phyloP scores from a whole-genome alignment of 2,888 invertebrate species.

The Cephus pygmeus region DNA sequence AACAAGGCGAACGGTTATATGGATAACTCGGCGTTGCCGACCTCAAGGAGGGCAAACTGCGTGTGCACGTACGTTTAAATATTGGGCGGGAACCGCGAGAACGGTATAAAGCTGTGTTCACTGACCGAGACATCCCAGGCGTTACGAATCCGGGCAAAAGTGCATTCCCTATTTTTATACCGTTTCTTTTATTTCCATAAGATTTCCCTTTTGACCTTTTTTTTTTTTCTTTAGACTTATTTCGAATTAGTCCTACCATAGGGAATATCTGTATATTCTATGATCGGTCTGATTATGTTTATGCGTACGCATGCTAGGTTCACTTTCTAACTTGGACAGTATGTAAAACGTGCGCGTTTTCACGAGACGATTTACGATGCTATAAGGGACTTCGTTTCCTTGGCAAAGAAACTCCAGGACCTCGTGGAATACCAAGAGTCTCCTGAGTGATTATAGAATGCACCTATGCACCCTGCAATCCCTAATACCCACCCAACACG shows the following conservation, averaged over 20 bases:
- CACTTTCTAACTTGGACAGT: neutral
- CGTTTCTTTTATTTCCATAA: neutral
- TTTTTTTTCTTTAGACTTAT: no score
- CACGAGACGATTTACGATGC: neutral
- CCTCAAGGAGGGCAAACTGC: neutral
- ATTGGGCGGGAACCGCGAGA: neutral
- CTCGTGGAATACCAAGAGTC: neutral
- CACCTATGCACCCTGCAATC: neutral
- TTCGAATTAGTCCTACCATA: neutral
- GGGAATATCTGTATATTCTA: neutral
- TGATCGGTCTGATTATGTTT: neutral
- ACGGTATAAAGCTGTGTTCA: slow-evolving; percentile 12
- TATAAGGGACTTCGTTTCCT: neutral
- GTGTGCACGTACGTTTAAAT: neutral
- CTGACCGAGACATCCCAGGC: slow-evolving; percentile 17
- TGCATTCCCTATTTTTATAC: neutral
- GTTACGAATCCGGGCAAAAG: neutral
- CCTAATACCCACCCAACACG: neutral
- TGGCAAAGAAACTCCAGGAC: neutral
- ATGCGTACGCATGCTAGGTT: neutral
- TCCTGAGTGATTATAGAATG: neutral
- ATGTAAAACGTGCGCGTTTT: neutral
- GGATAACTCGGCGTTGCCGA: neutral
- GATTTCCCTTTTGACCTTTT: neutral
- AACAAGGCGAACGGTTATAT: neutral